Evolutionary conservation across 2,888 invertebrate genomes (phyloP).

Genomic region (Pammene fasciana): DNA sequence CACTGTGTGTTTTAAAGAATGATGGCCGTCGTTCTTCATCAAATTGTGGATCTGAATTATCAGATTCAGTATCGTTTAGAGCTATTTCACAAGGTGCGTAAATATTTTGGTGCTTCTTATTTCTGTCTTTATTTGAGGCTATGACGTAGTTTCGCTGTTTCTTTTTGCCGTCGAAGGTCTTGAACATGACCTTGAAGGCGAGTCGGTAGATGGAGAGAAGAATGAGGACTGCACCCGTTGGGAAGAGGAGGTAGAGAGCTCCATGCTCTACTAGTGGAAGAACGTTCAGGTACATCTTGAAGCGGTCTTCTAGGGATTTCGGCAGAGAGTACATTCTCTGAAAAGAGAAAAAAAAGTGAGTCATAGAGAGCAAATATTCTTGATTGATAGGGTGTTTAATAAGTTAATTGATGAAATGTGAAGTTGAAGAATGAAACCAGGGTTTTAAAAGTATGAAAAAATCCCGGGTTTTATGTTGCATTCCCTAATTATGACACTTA

Average conservation of each 20-base stretch:
- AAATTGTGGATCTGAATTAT: conserved; percentile 53
- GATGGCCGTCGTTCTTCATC: conserved; percentile 51
- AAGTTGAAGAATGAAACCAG: too few species aligned
- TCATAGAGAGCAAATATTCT: not conserved
- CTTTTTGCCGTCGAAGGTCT: conserved; percentile 56
- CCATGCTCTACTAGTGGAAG: conserved; percentile 85
- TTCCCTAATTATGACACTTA: too few species aligned
- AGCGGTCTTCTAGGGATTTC: conserved; percentile 83
- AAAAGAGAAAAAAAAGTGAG: conserved; percentile 49
- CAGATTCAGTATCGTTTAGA: conserved; percentile 61
- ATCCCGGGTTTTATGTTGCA: too few species aligned
- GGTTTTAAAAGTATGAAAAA: too few species aligned
- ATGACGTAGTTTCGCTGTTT: conserved; percentile 55
- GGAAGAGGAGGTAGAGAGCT: conserved; percentile 81
- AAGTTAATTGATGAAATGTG: too few species aligned
- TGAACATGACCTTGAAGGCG: conserved; percentile 77
- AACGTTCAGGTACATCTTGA: conserved; percentile 88
- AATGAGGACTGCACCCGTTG: conserved; percentile 78
- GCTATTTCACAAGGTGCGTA: conserved; percentile 75
- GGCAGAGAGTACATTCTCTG: conserved; percentile 89
- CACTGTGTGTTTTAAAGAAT: conserved; percentile 56
- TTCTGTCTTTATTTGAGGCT: conserved; percentile 55
- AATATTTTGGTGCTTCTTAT: conserved; percentile 54
- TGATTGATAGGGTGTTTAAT: too few species aligned
- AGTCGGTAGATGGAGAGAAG: conserved; percentile 76